Evolutionary conservation across 2,888 invertebrate genomes (phyloP), one percentile per base, ranked within the genome.

Genomic region (Lutraria lutraria): DNA sequence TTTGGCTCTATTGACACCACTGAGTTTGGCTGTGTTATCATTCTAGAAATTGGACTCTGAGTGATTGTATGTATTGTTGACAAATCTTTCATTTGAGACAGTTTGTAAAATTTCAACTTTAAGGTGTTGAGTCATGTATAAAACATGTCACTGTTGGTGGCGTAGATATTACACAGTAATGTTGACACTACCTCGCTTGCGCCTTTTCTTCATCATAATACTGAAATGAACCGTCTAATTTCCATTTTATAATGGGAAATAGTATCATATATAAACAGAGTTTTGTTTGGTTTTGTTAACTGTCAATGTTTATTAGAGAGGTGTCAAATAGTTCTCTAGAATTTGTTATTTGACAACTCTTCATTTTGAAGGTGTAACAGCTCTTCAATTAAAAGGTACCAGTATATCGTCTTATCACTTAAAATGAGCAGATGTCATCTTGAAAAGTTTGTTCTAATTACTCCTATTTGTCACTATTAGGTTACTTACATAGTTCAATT

Each of bases 151-250:
- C 21, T 81, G 80, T 85, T 34, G 85, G 85, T 80, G 85, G 85
- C 43, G 43, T 56, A 25, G 21, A 56, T 34, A n/a, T 85, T 76
- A 79, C 79, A 52, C n/a, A 31, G 16, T 25, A 31, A 34, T 56
- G 31, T 52, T 83, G 81, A 86, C 86, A 86, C 53, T 81, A 52
- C 68, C 63, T 68, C 19, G 68, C 60, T 63, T 52, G 68, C 68
- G n/a, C 68, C n/a, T 21, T 29, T 29, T 25, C n/a, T 31, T 15
- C 16, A 1, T 29, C 31, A 85, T 90, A 89, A 89, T 87, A 83
- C 84, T 89, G 68, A 89, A 89, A 90, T 89, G 85, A 87, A 90
- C 76, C 85, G 90, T 83, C 87, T 90, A 90, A 91, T 91, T 89
- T 90, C 88, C 91, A 90, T 88, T 87, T 90, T 90, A 91, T 90